A percentile compares a stretch with the other conserved stretches of the same genome.
phyloP scores from a whole-genome alignment of 2,888 invertebrate genomes.

The Ophion slaviceki region DNA sequence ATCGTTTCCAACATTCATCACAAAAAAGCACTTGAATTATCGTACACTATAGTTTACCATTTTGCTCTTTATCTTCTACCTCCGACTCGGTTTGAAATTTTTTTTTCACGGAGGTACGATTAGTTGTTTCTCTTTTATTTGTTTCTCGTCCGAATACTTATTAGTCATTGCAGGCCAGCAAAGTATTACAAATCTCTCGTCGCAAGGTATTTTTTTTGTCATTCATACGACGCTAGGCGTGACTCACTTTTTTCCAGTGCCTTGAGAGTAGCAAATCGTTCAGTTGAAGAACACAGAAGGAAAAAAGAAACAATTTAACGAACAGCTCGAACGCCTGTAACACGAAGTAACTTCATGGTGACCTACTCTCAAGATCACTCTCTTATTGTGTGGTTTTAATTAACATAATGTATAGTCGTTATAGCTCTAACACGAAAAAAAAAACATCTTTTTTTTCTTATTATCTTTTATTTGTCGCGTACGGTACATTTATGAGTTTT shows the following conservation, averaged over 20 bases:
- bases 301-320: conserved; percentile 24
- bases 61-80: conserved; percentile 14
- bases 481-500: conserved; percentile 37
- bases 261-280: conserved; percentile 61
- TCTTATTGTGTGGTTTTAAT: conserved; percentile 51
- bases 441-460: background rate
- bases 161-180: conserved; percentile 64
- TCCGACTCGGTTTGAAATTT: conserved; percentile 13
- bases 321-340: background rate
- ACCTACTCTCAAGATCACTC: conserved; percentile 61
- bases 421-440: conserved; percentile 28
- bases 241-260: conserved; percentile 43
- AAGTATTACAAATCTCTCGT: conserved; percentile 61
- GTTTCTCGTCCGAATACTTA: conserved; percentile 47
- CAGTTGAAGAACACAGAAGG: background rate
- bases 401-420: conserved; percentile 54
- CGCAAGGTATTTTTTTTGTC: conserved; percentile 63
- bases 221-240: conserved; percentile 57
- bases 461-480: conserved; percentile 29
- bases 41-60: conserved; percentile 20
- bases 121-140: conserved; percentile 30
- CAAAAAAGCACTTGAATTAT: conserved; percentile 50
- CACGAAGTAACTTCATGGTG: conserved; percentile 22
- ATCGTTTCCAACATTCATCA: conserved; percentile 64
- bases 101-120: conserved; percentile 43